phyloP scores from a whole-genome alignment of 2,113 vertebrate genomes.

The Sylvia atricapilla region DNA sequence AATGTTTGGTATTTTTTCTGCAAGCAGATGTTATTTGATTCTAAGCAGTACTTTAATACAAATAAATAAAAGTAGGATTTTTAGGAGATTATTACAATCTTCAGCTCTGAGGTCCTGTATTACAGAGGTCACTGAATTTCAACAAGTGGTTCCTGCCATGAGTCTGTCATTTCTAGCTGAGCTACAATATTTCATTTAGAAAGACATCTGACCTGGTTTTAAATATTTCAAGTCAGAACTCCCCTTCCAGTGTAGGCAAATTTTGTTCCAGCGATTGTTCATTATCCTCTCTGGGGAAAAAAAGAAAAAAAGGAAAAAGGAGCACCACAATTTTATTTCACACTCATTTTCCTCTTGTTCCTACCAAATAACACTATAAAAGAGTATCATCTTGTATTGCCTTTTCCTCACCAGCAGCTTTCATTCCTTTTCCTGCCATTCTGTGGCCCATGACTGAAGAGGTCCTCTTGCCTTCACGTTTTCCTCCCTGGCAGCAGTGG shows the following conservation, averaged over 20 bases:
- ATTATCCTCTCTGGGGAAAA: background rate
- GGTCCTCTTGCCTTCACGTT: background rate
- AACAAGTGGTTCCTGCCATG: slow-evolving; percentile 23
- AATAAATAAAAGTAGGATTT: slow-evolving; percentile 28
- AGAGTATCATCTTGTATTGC: background rate
- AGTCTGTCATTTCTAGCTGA: slow-evolving; percentile 13
- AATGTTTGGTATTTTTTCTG: background rate
- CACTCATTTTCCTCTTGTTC: background rate
- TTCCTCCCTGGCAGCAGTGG: background rate
- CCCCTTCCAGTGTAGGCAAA: background rate
- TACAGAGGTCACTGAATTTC: slow-evolving; percentile 55
- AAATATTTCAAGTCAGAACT: slow-evolving; percentile 11
- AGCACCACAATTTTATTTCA: background rate
- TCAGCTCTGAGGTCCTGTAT: slow-evolving; percentile 1
- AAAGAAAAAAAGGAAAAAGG: background rate
- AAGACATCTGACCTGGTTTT: slow-evolving; percentile 49
- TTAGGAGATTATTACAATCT: background rate
- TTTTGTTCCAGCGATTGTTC: background rate
- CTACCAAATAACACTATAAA: background rate
- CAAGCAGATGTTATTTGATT: background rate
- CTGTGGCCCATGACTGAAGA: background rate
- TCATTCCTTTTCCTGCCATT: background rate
- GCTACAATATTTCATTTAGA: slow-evolving; percentile 23
- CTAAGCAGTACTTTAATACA: background rate
- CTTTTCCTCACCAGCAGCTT: background rate